These are phyloP conservation scores for Arothron firmamentum DNA, from an alignment of 2,113 vertebrate species.

Conservation along the genomic window DNA sequence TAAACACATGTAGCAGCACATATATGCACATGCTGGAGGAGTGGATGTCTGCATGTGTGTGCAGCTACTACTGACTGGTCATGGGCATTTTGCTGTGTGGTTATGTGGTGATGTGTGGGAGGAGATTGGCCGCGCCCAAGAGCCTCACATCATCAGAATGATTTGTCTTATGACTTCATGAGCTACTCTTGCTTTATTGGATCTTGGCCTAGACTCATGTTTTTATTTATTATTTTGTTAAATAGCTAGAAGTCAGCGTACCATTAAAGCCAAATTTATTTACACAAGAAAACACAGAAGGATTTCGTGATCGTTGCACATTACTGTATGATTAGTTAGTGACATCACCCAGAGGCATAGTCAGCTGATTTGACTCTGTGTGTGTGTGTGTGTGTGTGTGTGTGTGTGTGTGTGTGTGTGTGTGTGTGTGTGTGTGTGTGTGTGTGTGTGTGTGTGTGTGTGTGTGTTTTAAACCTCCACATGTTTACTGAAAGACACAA, in stretches of 20 bases:
- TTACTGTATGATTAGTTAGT: neutral
- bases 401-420: slow-evolving; percentile 1
- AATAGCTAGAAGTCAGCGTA: no score
- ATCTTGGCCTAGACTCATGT: neutral
- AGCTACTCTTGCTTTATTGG: slow-evolving; percentile 18
- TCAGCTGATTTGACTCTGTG: slow-evolving; percentile 26
- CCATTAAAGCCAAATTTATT: no score
- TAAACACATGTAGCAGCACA: neutral
- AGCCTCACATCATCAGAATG: slow-evolving; percentile 39
- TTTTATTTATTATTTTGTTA: no score
- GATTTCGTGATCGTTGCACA: no score
- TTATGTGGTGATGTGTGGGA: slow-evolving; percentile 46
- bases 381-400: slow-evolving; percentile 15
- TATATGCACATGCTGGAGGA: neutral
- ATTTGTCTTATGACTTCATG: slow-evolving; percentile 63
- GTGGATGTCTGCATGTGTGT: slow-evolving; percentile 6
- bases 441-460: slow-evolving; percentile 14
- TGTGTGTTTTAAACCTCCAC: slow-evolving; percentile 10
- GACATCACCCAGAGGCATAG: neutral
- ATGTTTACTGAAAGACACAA: slow-evolving; percentile 16
- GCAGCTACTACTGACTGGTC: slow-evolving; percentile 49
- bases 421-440: slow-evolving; percentile 14
- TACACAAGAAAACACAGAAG: no score
- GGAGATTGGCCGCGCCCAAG: slow-evolving; percentile 37
- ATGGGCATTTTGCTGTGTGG: slow-evolving; percentile 50